Conservation (phyloP, 1,140 invertebrate species). For the Zaprionus ornatus region DNA sequence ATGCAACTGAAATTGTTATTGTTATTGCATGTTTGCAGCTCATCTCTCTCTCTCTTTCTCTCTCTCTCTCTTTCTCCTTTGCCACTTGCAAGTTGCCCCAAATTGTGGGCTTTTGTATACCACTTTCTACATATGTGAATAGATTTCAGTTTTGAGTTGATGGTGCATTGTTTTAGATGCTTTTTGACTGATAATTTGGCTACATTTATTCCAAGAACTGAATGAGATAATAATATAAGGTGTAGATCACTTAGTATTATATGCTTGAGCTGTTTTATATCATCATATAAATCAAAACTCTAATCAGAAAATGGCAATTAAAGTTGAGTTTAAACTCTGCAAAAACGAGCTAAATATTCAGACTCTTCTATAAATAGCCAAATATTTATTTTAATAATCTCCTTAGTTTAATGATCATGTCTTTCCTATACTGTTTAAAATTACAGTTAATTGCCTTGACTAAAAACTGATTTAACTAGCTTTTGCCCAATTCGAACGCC, state of each 20-base stretch:
- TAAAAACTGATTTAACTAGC: slow-evolving; percentile 11
- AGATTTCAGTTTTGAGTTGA: not conserved
- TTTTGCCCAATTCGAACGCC: slow-evolving; percentile 8
- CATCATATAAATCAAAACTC: too few species aligned
- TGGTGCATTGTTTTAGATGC: not conserved
- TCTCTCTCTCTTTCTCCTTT: not conserved
- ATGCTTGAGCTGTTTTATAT: too few species aligned
- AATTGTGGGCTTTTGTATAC: slow-evolving; percentile 27
- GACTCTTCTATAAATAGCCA: not conserved
- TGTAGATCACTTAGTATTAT: too few species aligned
- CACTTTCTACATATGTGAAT: not conserved
- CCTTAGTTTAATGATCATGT: not conserved
- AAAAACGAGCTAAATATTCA: not conserved
- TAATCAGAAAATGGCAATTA: too few species aligned
- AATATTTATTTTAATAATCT: not conserved
- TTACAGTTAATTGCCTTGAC: slow-evolving; percentile 3
- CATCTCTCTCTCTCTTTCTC: not conserved
- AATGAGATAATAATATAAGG: too few species aligned
- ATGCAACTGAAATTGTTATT: slow-evolving; percentile 77
- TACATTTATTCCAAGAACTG: not conserved
- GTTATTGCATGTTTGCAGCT: slow-evolving; percentile 64
- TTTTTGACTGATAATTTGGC: not conserved
- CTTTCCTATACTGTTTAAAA: not conserved
- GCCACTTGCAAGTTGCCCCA: slow-evolving; percentile 51
- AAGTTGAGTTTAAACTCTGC: not conserved